A percentile compares a stretch with the other conserved stretches of the same genome.
phyloP scores from a whole-genome alignment of 2,797 vertebrate genomes.

The Mormyrops attenuatus region DNA sequence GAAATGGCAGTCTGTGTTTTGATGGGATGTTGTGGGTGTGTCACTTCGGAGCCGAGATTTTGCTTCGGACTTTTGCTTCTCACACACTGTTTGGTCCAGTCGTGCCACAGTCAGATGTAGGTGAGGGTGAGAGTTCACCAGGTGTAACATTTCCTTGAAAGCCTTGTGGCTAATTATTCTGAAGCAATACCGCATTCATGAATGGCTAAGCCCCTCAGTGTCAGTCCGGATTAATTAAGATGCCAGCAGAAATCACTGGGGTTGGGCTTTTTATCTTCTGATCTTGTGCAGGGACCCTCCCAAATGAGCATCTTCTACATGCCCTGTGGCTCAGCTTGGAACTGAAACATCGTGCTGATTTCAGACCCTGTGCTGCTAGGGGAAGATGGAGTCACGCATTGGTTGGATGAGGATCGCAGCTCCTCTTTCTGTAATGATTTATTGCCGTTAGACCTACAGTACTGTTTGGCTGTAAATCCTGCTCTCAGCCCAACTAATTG shows the following conservation, averaged over 20 bases:
- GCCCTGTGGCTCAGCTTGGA: neutral
- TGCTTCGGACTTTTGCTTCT: neutral
- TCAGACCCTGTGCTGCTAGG: neutral
- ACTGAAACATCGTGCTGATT: neutral
- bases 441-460: neutral
- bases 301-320: neutral
- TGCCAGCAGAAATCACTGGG: neutral
- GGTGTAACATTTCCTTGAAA: neutral
- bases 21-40: neutral
- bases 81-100: neutral
- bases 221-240: conserved; percentile 5
- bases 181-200: neutral
- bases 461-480: neutral
- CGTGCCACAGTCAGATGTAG: neutral
- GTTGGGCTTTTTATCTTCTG: conserved; percentile 5
- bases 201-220: conserved; percentile 8
- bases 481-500: neutral
- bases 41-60: neutral
- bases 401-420: too few species aligned
- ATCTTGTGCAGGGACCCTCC: neutral
- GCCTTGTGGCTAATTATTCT: neutral
- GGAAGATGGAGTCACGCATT: neutral
- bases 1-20: neutral
- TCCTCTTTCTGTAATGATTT: neutral
- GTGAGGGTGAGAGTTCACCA: neutral